Conservation (phyloP, 2,888 invertebrate genomes). For the Heliconius aoede region DNA sequence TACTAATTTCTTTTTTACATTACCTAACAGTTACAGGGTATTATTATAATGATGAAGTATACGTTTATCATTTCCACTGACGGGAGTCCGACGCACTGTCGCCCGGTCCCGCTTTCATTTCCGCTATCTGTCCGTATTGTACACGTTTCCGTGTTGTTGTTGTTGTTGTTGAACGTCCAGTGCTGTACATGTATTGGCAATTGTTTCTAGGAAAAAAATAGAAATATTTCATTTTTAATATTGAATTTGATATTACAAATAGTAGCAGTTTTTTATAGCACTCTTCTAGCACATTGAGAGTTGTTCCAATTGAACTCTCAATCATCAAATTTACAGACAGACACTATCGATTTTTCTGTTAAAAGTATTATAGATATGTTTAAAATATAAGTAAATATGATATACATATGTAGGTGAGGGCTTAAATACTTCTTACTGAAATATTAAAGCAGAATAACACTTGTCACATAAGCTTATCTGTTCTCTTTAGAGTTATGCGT, state of each 20-base stretch:
- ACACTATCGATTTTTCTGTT: no score
- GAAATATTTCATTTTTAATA: neutral
- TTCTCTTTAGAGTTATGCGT: constrained; percentile 34
- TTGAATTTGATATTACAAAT: neutral
- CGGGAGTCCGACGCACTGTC: constrained; percentile 46
- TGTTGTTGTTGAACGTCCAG: constrained; percentile 49
- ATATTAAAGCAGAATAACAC: neutral
- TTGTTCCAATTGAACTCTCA: no score
- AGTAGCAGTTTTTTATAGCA: neutral
- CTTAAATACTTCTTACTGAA: neutral
- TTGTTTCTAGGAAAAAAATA: neutral
- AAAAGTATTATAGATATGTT: no score
- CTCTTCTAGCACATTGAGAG: no score
- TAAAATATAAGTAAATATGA: no score
- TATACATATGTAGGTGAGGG: no score
- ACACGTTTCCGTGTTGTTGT: constrained; percentile 43
- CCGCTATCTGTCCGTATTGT: constrained; percentile 47
- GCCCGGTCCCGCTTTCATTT: constrained; percentile 54
- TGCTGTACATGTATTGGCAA: constrained; percentile 38
- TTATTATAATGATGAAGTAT: neutral
- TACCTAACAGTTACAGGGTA: neutral
- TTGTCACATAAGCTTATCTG: constrained; percentile 29
- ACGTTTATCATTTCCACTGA: constrained; percentile 30
- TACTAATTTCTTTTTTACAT: neutral
- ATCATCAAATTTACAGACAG: no score